Evolutionary conservation across 2,113 vertebrate species (phyloP).

Genomic region (Spea multiplicata): DNA sequence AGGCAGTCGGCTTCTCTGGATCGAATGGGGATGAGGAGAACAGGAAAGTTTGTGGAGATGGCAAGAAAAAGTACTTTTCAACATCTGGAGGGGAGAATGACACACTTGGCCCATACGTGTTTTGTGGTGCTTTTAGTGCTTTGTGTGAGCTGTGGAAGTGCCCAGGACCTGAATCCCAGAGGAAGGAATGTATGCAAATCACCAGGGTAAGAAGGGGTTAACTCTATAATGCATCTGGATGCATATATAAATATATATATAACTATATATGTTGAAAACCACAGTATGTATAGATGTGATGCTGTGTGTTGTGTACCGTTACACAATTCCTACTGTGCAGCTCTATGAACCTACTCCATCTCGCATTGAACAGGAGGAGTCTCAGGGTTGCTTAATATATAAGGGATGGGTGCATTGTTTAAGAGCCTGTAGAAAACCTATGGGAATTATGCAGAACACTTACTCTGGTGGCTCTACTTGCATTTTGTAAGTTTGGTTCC

Average conservation of each 20-base stretch:
- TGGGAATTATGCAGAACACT: not conserved
- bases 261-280: not conserved
- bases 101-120: not conserved
- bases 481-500: no score
- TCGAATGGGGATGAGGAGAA: conserved; percentile 47
- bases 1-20: conserved; percentile 42
- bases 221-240: not conserved
- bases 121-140: conserved; percentile 32
- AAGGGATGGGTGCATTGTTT: conserved; percentile 20
- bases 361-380: conserved; percentile 25
- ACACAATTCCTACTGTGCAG: not conserved
- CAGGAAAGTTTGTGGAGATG: conserved; percentile 11
- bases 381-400: conserved; percentile 1
- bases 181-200: conserved; percentile 63
- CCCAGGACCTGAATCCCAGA: conserved; percentile 59
- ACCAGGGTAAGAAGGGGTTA: conserved; percentile 58
- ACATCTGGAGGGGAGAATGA: not conserved
- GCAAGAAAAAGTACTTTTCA: conserved; percentile 13
- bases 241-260: not conserved
- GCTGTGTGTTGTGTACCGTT: not conserved
- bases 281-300: not conserved
- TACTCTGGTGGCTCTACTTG: no score
- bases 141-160: conserved; percentile 46
- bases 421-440: not conserved
- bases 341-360: not conserved